These are phyloP conservation scores for Engystomops pustulosus DNA, from an alignment of 2,113 vertebrate genomes.

Conservation along the genomic window DNA sequence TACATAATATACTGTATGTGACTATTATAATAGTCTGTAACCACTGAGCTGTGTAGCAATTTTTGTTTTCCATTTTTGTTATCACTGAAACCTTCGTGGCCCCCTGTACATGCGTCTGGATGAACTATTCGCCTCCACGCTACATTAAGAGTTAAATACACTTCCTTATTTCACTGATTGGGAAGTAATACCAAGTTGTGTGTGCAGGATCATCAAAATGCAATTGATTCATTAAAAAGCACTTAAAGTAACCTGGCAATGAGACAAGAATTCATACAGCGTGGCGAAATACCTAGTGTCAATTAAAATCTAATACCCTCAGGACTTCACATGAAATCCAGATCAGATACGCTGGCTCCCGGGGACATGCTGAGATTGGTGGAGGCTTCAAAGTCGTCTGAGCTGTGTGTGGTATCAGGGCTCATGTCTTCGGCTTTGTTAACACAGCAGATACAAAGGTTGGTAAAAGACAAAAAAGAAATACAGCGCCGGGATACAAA, in stretches of 20 bases:
- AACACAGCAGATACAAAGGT: constrained; percentile 40
- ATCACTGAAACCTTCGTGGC: not conserved
- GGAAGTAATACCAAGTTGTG: constrained; percentile 39
- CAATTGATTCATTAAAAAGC: constrained; percentile 58
- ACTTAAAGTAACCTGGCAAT: constrained; percentile 55
- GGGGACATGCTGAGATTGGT: constrained; percentile 35
- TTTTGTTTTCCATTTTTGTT: not conserved
- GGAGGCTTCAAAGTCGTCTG: constrained; percentile 45
- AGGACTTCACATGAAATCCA: constrained; percentile 49
- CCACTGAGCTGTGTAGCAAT: not conserved
- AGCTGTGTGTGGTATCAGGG: constrained; percentile 48
- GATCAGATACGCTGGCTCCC: constrained; percentile 38
- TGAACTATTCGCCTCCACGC: not conserved
- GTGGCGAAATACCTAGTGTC: constrained; percentile 46
- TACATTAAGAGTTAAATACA: constrained; percentile 39
- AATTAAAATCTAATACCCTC: constrained; percentile 55
- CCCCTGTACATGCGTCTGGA: too few relatives aligned
- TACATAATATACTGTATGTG: not conserved
- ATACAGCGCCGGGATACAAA: not conserved
- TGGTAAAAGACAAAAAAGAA: constrained; percentile 12
- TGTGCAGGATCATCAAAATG: constrained; percentile 55
- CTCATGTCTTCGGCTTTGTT: constrained; percentile 28
- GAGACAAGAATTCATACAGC: constrained; percentile 57
- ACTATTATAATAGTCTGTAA: not conserved
- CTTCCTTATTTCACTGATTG: constrained; percentile 7